Evolutionary conservation across 1,140 invertebrate species (phyloP).

Genomic region (Drosophila micromelanica): DNA sequence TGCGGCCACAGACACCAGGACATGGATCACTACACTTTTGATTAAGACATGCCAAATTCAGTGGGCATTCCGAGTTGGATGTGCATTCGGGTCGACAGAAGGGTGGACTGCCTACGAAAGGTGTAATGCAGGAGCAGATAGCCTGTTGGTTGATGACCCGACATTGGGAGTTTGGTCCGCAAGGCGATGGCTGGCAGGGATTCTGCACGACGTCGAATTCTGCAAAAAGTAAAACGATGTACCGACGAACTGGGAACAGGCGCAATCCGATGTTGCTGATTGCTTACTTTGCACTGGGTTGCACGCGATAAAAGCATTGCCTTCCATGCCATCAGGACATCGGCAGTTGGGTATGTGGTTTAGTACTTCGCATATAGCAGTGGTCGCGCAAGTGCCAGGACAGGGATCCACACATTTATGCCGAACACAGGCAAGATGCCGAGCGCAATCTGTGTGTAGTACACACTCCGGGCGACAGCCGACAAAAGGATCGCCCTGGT

Average conservation of each 20-base stretch:
- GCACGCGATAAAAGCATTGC: constrained; percentile 90
- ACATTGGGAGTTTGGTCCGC: constrained; percentile 90
- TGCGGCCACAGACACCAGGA: constrained; percentile 87
- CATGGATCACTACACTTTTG: constrained; percentile 90
- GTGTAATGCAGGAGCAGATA: constrained; percentile 89
- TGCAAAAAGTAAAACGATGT: constrained; percentile 47
- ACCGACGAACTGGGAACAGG: constrained; percentile 75
- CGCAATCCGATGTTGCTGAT: neutral
- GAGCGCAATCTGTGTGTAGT: constrained; percentile 91
- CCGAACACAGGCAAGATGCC: constrained; percentile 89
- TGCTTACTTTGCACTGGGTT: constrained; percentile 88
- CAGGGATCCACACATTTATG: constrained; percentile 91
- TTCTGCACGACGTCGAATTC: constrained; percentile 81
- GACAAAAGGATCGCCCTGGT: constrained; percentile 88
- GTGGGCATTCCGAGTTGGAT: constrained; percentile 88
- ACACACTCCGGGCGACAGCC: constrained; percentile 93
- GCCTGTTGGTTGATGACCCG: constrained; percentile 87
- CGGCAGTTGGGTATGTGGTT: constrained; percentile 92
- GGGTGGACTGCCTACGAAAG: constrained; percentile 91
- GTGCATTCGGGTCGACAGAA: constrained; percentile 89
- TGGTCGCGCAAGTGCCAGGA: constrained; percentile 89
- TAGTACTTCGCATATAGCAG: constrained; percentile 90
- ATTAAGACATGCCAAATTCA: constrained; percentile 88
- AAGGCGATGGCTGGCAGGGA: constrained; percentile 88
- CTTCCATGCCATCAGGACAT: constrained; percentile 88